Base-by-base conservation (phyloP, 2,113 vertebrate species). In the Bubo scandiacus region DNA sequence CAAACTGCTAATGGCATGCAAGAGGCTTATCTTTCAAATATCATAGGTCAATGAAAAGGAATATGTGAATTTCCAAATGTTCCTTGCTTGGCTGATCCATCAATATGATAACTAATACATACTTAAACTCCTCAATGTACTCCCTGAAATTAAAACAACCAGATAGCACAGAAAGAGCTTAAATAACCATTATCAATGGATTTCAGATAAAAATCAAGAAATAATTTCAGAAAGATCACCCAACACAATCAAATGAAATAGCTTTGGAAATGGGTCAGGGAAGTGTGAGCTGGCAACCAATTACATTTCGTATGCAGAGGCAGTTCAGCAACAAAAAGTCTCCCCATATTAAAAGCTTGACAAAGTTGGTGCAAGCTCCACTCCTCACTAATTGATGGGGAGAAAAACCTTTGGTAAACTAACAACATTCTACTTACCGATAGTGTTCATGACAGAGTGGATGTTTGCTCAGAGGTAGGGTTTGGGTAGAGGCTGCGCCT, bases 91-190 rank as follows among this genome's bases (percentile, higher is more conserved):
- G 96, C 93, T 94, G 94, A 88, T 86, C 92, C 96, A 94, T 96
- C 90, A 91, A 73, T 94, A 82, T 81, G 92, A 90, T 94, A 97
- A 96, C 93, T 92, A 94, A 96, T 55, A 95, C 90, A 88, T 4
- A 73, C 92, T 95, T 91, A 91, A 95, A 97, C 84, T 94, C 92
- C 88, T 94, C 86, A 9, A 74, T 40, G 81, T 88, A 63, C 83
- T 96, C 93, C 57, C 82, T 96, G 93, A 86, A 97, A 97, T 97
- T 97, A 96, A 95, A 97, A 87, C 94, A 92, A 81, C 38, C 74
- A 40, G 81, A 86, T 71, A 96, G 70, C 77, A 21, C 62, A 78
- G 78, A 81, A 93, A 34, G 66, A 68, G 55, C 81, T 95, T 92
- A 94, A 96, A 94, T 92, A 94, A 95, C 93, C 81, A 83, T 92